A percentile compares a stretch with the other conserved stretches of the same genome.
phyloP scores from a whole-genome alignment of 2,888 invertebrate species.

The Aspidiotus rigidus region DNA sequence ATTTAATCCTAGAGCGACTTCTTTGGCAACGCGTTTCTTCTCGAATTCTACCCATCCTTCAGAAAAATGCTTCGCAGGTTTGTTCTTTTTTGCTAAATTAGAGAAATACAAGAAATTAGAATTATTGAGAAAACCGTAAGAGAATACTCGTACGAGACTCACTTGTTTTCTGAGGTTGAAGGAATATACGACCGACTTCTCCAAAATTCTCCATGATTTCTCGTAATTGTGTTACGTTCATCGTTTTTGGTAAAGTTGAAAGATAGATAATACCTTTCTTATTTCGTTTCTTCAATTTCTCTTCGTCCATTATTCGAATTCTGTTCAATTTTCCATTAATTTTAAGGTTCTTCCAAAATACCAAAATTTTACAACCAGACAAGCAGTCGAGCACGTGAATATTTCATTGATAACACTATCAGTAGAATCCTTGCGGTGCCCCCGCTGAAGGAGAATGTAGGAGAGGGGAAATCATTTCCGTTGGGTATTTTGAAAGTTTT shows the following conservation, averaged over 20 bases:
- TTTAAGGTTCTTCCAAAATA: too few relatives aligned
- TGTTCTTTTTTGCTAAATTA: constrained; percentile 44
- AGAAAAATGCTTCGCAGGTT: constrained; percentile 54
- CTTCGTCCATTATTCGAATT: too few relatives aligned
- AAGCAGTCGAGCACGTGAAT: too few relatives aligned
- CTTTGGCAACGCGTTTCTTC: constrained; percentile 76
- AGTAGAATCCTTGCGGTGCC: too few relatives aligned
- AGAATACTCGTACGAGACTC: constrained; percentile 36
- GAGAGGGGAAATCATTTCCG: too few relatives aligned
- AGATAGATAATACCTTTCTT: constrained; percentile 83
- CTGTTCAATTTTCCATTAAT: too few relatives aligned
- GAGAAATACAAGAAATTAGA: constrained; percentile 9
- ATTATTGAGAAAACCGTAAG: neutral
- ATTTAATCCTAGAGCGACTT: constrained; percentile 73
- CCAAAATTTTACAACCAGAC: too few relatives aligned
- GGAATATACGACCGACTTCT: constrained; percentile 71
- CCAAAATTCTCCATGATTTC: constrained; percentile 74
- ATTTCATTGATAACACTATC: too few relatives aligned
- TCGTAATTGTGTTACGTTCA: constrained; percentile 77
- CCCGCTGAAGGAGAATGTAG: too few relatives aligned
- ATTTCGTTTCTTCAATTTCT: constrained; percentile 47
- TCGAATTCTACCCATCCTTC: constrained; percentile 97
- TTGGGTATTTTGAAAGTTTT: too few relatives aligned
- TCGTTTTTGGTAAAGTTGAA: constrained; percentile 78
- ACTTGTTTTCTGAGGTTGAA: constrained; percentile 61